Evolutionary conservation across 2,888 invertebrate genomes (phyloP).

Genomic region (Masnerella sp.): DNA sequence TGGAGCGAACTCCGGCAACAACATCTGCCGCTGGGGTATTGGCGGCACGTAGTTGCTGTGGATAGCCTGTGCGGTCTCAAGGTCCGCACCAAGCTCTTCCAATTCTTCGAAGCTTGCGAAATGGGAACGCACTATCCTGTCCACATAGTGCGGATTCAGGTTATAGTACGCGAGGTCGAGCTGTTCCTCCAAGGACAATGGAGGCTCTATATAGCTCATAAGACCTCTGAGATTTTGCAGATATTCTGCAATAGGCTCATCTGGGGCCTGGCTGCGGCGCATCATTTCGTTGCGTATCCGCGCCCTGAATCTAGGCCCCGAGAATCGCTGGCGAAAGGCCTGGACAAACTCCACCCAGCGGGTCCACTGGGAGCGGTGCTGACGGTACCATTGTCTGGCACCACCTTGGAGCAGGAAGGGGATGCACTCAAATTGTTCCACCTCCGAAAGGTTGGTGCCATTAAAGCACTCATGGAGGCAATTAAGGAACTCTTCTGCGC

Average conservation of each 20-base stretch:
- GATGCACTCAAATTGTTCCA: background rate
- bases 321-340: background rate
- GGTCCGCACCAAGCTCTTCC: background rate
- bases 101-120: slow-evolving; percentile 1
- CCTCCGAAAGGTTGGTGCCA: background rate
- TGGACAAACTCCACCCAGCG: slow-evolving; percentile 1
- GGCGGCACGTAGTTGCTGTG: background rate
- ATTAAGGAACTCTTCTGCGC: slow-evolving; percentile 10
- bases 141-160: background rate
- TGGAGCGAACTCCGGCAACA: slow-evolving; percentile 2
- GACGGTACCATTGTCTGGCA: slow-evolving; percentile 3
- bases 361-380: background rate
- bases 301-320: background rate
- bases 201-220: slow-evolving; percentile 1
- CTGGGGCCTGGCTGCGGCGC: slow-evolving; percentile 1
- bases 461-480: background rate
- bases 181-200: background rate
- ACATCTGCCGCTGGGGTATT: too few relatives aligned
- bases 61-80: background rate
- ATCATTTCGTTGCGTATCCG: background rate
- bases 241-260: slow-evolving; percentile 5
- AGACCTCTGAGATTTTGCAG: background rate
- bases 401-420: background rate
- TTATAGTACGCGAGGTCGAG: background rate
- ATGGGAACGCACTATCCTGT: background rate